Conservation (phyloP, 2,888 invertebrate species). For the Ormyrus thymus region DNA sequence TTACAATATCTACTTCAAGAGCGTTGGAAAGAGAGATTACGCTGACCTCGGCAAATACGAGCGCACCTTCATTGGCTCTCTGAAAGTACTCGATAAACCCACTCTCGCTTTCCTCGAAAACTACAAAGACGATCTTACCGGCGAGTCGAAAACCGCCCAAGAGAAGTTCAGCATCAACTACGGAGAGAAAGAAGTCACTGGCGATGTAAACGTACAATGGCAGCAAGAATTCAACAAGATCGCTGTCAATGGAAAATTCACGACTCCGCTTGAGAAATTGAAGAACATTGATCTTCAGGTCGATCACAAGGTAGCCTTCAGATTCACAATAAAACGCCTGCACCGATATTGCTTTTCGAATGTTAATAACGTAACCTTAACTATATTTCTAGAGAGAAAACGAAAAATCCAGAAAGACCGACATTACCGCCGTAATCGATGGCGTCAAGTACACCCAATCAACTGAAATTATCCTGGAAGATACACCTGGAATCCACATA, state of each 20-base stretch:
- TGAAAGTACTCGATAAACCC: constrained; percentile 76
- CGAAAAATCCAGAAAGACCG: constrained; percentile 66
- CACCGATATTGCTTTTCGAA: neutral
- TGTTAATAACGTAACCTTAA: neutral
- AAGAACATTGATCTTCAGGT: constrained; percentile 66
- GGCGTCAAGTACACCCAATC: constrained; percentile 79
- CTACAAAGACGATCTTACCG: constrained; percentile 75
- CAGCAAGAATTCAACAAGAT: constrained; percentile 61
- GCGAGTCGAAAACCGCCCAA: constrained; percentile 64
- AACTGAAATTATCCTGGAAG: constrained; percentile 77
- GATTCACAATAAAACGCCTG: neutral
- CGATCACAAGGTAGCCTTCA: constrained; percentile 66
- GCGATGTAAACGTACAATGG: constrained; percentile 59
- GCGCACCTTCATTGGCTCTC: constrained; percentile 74
- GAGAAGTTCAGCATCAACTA: constrained; percentile 61
- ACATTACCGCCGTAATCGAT: constrained; percentile 77
- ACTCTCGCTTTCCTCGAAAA: constrained; percentile 75
- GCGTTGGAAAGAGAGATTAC: constrained; percentile 62
- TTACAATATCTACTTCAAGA: constrained; percentile 66
- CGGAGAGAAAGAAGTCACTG: constrained; percentile 63
- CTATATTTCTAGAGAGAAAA: constrained; percentile 59
- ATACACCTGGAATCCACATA: constrained; percentile 76
- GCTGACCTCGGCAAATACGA: constrained; percentile 71
- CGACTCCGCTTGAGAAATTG: constrained; percentile 66
- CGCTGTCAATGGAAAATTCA: constrained; percentile 63